Base-by-base conservation (phyloP, 2,797 vertebrate genomes). In the Pangasius macronema region DNA sequence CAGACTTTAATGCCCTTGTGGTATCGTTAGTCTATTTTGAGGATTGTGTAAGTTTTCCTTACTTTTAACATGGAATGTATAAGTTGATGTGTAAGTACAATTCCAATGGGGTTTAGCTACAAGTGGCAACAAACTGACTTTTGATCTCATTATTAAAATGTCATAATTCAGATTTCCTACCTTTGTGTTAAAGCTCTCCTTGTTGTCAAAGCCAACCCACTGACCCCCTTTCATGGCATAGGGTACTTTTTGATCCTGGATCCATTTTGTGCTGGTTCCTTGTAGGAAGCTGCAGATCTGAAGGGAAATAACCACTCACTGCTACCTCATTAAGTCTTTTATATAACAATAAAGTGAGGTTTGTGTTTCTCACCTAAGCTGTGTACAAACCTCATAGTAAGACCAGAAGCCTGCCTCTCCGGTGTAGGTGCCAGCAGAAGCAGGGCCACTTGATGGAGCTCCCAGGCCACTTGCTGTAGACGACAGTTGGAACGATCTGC, bases 351-450 rank as follows among this genome's bases (percentile, higher is more conserved):
- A 39, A 20, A 80, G 13, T 30, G 33, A 51, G 9, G 39, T n/a
- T 8, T 63, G 57, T 61, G 8, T 83, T 5, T 2, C 65, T 75
- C 36, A 30, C 0, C 7, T 27, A 59, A 14, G n/a, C 3, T 73
- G 30, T 53, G 33, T 70, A 36, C 87, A 86, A 72, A 97, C 97
- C 96, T 97, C 97, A 86, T 95, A 97, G 90, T 96, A 96, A 76
- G 96, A 95, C 95, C 92, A 94, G 91, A 97, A 92, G 36, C 97
- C 96, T 1, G 94, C 86, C 82, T 97, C 95, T 24, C 91, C 90
- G 49, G 96, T 97, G 90, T 95, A 97, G 76, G 22, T 24, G 5
- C 96, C 96, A 24, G 95, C 89, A 88, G 92, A 18, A 5, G 92
- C 95, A 11, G 94, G 88, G 49, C 96, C 95, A 16, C 84, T 91